phyloP scores from a whole-genome alignment of 2,797 vertebrate species.

The Nyctalus aviator region DNA sequence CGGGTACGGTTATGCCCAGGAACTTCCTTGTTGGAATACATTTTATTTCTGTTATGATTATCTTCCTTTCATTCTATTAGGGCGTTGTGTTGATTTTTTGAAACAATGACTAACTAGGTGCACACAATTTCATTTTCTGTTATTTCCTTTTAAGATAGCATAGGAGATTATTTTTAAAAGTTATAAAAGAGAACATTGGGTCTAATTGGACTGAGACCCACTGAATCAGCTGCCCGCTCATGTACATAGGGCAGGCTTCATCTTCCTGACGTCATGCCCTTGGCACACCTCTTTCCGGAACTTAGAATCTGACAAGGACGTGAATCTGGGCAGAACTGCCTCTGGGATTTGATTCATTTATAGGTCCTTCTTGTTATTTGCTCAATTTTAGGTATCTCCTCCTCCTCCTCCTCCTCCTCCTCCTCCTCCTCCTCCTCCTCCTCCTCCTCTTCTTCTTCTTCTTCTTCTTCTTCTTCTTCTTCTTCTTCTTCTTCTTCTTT shows the following conservation, averaged over 20 bases:
- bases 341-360: too few relatives aligned
- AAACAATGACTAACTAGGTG: neutral
- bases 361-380: neutral
- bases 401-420: too few relatives aligned
- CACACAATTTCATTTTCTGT: neutral
- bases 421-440: too few relatives aligned
- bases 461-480: too few relatives aligned
- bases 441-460: too few relatives aligned
- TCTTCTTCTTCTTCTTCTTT: too few relatives aligned
- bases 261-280: rapidly evolving
- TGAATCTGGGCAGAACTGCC: rapidly evolving
- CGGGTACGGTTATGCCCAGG: neutral
- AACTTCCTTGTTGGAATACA: rapidly evolving
- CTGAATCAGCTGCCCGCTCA: rapidly evolving
- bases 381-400: neutral
- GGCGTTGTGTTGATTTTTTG: neutral
- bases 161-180: neutral
- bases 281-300: neutral
- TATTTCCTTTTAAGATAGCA: neutral
- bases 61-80: neutral
- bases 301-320: neutral
- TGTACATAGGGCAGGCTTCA: rapidly evolving
- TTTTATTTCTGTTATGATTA: neutral
- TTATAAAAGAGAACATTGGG: neutral
- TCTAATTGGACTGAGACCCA: neutral